These are phyloP conservation scores for Leuciscus waleckii DNA, from an alignment of 2,797 vertebrate genomes.

Conservation along the genomic window DNA sequence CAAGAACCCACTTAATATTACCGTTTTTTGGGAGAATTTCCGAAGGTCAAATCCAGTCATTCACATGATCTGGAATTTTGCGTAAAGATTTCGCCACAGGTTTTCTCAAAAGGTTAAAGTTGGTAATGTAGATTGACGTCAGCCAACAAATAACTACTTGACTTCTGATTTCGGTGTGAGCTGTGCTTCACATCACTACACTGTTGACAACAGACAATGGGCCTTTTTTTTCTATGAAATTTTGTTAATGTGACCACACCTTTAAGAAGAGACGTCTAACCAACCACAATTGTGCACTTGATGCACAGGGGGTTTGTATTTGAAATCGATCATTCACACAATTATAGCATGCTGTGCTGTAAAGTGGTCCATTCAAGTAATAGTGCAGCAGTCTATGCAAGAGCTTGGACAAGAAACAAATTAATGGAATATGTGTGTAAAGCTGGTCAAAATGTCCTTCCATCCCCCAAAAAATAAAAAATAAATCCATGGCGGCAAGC, in stretches of 20 bases:
- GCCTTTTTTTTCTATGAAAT: neutral
- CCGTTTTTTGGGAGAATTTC: neutral
- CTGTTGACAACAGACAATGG: neutral
- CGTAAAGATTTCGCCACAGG: neutral
- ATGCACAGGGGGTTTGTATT: neutral
- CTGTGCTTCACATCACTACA: neutral
- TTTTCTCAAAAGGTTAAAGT: neutral
- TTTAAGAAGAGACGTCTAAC: neutral
- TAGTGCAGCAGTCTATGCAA: neutral
- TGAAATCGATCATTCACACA: conserved; percentile 6
- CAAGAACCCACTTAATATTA: neutral
- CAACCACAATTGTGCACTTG: conserved; percentile 8
- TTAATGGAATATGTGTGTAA: neutral
- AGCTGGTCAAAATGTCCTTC: neutral
- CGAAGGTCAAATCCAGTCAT: neutral
- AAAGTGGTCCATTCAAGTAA: conserved; percentile 26
- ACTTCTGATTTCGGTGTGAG: neutral
- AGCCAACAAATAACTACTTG: neutral
- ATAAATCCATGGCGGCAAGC: too few species aligned
- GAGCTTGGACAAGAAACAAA: neutral
- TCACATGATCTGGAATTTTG: neutral
- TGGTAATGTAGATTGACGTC: neutral
- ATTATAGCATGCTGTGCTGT: conserved; percentile 6
- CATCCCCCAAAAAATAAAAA: neutral
- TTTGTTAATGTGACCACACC: neutral